Base-by-base conservation (phyloP, 2,113 vertebrate species). In the Mesocricetus auratus region DNA sequence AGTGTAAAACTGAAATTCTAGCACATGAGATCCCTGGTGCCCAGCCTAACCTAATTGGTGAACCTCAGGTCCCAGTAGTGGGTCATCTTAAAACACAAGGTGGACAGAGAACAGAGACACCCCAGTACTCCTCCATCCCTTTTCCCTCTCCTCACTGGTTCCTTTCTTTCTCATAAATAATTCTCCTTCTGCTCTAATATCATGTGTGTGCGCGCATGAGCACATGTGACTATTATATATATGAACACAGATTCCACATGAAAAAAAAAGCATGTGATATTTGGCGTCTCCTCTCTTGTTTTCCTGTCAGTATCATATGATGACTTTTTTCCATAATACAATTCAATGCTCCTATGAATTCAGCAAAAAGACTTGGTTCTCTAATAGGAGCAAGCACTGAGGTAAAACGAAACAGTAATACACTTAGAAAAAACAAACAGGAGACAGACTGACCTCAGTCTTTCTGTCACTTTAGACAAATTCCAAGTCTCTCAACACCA, bases 301-400 rank as follows among this genome's bases (percentile, higher is more conserved):
- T 45, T 29, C 19, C 5, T 19, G 21, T 73, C 86, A 89, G 71
- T 56, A 93, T 39, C 17, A 81, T 82, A 74, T 85, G 74, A 31
- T 78, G 45, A 91, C 31, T 83, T 50, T 89, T 91, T 87, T 94
- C 36, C 4, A 75, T 15, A 45, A 86, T 31, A 75, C 88, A 82
- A 31, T 62, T 66, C 8, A 42, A 90, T 24, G 39, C 3, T 69
- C 36, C 24, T 24, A 73, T 45, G 42, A 92, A 71, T 60, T 88
- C 7, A 88, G 75, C n/a, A 92, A 94, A 89, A 87, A 33, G n/a
- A 89, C 39, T 31, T 9, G 1, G 68, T 90, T 87, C 53, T 73
- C 31, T 68, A 69, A 62, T 39, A 75, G 45, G 10, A 94, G 39
- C 0, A 12, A 64, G 39, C 36, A 77, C 60, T 77, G 29, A 79